These are phyloP conservation scores for Gonioctena quinquepunctata DNA, from an alignment of 1,140 invertebrate species.

Conservation along the genomic window DNA sequence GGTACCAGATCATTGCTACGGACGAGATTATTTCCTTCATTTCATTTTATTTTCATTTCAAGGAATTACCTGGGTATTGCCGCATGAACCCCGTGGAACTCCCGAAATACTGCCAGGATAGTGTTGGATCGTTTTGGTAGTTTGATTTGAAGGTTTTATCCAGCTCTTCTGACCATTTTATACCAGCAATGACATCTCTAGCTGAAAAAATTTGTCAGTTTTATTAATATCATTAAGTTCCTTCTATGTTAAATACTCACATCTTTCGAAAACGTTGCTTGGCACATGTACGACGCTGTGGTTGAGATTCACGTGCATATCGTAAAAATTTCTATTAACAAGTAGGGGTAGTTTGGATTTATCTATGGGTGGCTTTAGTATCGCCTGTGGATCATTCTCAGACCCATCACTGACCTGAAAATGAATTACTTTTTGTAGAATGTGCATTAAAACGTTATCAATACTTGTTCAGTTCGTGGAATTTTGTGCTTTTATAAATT, in stretches of 20 bases:
- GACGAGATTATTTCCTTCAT: constrained; percentile 1
- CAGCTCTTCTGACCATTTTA: constrained; percentile 82
- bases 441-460: too few species aligned
- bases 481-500: too few species aligned
- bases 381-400: constrained; percentile 46
- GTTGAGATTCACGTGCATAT: constrained; percentile 79
- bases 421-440: too few species aligned
- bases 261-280: constrained; percentile 91
- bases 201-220: constrained; percentile 58
- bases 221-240: too few species aligned
- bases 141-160: constrained; percentile 88
- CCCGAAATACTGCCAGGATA: constrained; percentile 97
- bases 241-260: too few species aligned
- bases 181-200: constrained; percentile 68
- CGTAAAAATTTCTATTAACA: constrained; percentile 76
- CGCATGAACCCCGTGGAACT: constrained; percentile 94
- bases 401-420: constrained; percentile 39
- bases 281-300: constrained; percentile 93
- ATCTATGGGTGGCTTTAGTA: constrained; percentile 59
- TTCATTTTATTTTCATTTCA: neutral
- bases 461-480: too few species aligned
- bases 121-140: constrained; percentile 81
- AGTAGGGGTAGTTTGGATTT: constrained; percentile 61
- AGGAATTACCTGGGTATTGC: constrained; percentile 79
- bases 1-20: constrained; percentile 53